Base-by-base conservation (phyloP, 2,113 vertebrate genomes). In the Erythrocercus mccallii region DNA sequence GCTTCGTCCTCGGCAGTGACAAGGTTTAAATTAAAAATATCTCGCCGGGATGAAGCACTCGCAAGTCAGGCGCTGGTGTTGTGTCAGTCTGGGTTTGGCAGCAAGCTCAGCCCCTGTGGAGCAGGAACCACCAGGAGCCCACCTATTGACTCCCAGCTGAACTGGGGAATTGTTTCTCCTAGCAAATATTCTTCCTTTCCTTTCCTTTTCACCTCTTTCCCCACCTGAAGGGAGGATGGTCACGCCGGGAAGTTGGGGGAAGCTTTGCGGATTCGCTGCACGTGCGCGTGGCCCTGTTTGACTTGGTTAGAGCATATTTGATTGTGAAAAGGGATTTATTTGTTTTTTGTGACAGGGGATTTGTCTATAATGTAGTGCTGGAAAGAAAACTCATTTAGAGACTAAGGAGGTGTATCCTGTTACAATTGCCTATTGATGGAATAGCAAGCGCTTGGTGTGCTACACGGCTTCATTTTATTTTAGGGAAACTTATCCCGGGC, bases 1-100 rank as follows among this genome's bases (percentile, higher is more conserved):
- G 96, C 94, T 95, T 90, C 3, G 5, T 96, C 95, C 95, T 95
- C 95, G 82, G 89, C 86, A 91, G 85, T 42, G 14, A 88, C 76
- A 61, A 90, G 94, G 95, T 95, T 97, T 96, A 98, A 97, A 98
- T 98, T 96, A 96, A 97, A 96, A 93, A 86, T 90, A 92, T 93
- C 97, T 97, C 9, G 81, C 95, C 1, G 14, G 78, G 87, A 90
- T 92, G 96, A 94, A 95, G 95, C 77, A 3, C 87, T 94, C 74
- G 3, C 96, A 96, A 97, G 96, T 96, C 97, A 97, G 77, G 90
- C 56, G 2, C 86, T 15, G 86, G 90, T 28, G 73, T n/a, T 86
- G 82, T 66, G 95, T 95, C 93, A 48, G 92, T 61, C 72, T 77
- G 74, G 91, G 94, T 88, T 92, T 9, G 5, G 95, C n/a, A 1